Percentiles rank a stretch among this genome's conserved stretches.
These are phyloP conservation scores for Montifringilla adamsi DNA, from an alignment of 2,113 vertebrate species.

Conservation along the genomic window DNA sequence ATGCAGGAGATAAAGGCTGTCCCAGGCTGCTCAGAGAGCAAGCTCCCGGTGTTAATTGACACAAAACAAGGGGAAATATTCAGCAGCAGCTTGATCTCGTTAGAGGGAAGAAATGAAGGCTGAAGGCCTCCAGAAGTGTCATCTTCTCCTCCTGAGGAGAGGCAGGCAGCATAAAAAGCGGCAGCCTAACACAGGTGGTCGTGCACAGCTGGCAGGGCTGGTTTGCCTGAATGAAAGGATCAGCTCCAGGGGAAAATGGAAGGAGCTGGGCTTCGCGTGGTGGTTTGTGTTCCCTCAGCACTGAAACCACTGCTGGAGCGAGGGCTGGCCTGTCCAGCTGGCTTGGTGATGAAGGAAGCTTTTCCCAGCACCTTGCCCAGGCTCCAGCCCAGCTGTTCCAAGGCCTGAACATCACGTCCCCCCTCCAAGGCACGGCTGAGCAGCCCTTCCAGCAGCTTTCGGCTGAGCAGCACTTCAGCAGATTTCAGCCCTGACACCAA, in stretches of 20 bases:
- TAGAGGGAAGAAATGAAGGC: neutral
- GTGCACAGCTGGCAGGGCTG: neutral
- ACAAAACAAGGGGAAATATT: neutral
- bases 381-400: neutral
- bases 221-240: neutral
- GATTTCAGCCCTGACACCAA: neutral
- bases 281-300: neutral
- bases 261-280: neutral
- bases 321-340: neutral
- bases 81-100: neutral
- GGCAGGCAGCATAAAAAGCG: neutral
- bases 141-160: neutral
- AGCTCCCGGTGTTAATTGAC: neutral
- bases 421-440: neutral
- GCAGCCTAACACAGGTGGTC: neutral
- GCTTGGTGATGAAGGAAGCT: neutral
- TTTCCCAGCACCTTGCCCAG: neutral
- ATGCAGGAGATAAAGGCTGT: neutral
- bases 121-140: neutral
- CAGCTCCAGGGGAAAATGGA: neutral
- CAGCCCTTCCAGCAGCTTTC: neutral
- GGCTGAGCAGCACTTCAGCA: neutral
- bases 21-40: neutral
- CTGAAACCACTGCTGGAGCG: neutral
- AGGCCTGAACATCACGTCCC: neutral